Evolutionary conservation across 2,113 vertebrate species (phyloP).

Genomic region (Lipophrys pholis): DNA sequence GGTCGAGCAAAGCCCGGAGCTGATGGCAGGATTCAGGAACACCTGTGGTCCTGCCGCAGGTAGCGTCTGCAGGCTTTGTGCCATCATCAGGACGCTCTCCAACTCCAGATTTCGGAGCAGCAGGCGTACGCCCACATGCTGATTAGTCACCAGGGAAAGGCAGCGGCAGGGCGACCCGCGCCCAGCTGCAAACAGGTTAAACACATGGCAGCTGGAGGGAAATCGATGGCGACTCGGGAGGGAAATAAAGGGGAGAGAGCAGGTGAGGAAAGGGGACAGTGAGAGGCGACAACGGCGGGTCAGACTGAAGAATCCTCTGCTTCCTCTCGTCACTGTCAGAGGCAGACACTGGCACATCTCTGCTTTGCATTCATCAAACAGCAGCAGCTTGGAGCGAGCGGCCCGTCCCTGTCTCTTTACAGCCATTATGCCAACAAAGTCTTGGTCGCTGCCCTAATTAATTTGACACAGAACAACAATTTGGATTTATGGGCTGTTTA

Average conservation of each 20-base stretch:
- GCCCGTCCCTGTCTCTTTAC: conserved; percentile 41
- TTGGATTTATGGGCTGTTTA: conserved; percentile 55
- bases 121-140: conserved; percentile 46
- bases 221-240: conserved; percentile 6
- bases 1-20: neutral
- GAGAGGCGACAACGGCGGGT: neutral
- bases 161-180: conserved; percentile 16
- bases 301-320: conserved; percentile 1
- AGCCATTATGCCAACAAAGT: conserved; percentile 30
- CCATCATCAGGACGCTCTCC: conserved; percentile 7
- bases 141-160: conserved; percentile 55
- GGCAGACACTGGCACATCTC: neutral
- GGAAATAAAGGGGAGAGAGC: conserved; percentile 5
- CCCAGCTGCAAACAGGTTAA: conserved; percentile 50
- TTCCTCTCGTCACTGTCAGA: conserved; percentile 31
- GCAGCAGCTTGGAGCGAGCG: conserved; percentile 4
- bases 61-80: conserved; percentile 11
- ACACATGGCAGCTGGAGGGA: conserved; percentile 19
- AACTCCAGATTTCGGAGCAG: conserved; percentile 49
- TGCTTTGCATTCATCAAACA: conserved; percentile 25
- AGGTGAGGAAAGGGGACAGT: neutral
- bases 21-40: conserved; percentile 4
- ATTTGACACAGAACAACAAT: conserved; percentile 31
- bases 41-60: conserved; percentile 39
- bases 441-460: conserved; percentile 44